Percentiles rank a stretch among this genome's conserved stretches.
Evolutionary conservation across 2,888 invertebrate species (phyloP).

Genomic region (Ganaspis brasiliensis): DNA sequence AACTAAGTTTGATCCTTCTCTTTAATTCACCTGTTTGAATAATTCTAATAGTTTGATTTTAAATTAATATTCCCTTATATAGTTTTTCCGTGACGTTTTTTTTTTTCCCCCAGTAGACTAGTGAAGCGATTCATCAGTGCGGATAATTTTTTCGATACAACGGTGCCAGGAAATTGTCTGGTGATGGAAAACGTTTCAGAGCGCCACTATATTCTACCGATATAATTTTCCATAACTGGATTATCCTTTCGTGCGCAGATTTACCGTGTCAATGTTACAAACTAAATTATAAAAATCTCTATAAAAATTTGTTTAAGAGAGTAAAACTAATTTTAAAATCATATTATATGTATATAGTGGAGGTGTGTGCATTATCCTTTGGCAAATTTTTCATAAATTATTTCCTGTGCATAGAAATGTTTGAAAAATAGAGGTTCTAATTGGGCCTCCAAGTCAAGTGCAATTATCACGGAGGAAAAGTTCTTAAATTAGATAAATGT

Average conservation of each 20-base stretch:
- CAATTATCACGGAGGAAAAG: constrained; percentile 57
- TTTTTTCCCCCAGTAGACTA: background rate
- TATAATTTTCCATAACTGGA: constrained; percentile 28
- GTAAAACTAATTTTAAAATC: background rate
- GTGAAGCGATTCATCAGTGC: constrained; percentile 2
- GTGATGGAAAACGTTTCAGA: constrained; percentile 27
- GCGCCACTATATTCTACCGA: background rate
- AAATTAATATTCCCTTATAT: background rate
- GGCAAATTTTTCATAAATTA: too few relatives aligned
- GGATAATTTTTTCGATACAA: constrained; percentile 24
- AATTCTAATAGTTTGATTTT: too few relatives aligned
- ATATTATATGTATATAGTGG: too few relatives aligned
- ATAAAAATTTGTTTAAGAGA: background rate
- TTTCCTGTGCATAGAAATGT: too few relatives aligned
- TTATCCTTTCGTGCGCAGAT: background rate
- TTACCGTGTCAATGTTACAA: background rate
- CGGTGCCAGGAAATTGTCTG: constrained; percentile 12
- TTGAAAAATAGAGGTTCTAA: too few relatives aligned
- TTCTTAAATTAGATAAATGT: constrained; percentile 62
- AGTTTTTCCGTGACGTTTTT: background rate
- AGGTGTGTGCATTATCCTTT: too few relatives aligned
- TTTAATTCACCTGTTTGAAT: constrained; percentile 51
- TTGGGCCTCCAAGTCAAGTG: too few relatives aligned
- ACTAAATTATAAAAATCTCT: background rate
- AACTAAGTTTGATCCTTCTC: constrained; percentile 61